Evolutionary conservation across 2,797 vertebrate genomes (phyloP).

Genomic region (Eulemur coronatus): DNA sequence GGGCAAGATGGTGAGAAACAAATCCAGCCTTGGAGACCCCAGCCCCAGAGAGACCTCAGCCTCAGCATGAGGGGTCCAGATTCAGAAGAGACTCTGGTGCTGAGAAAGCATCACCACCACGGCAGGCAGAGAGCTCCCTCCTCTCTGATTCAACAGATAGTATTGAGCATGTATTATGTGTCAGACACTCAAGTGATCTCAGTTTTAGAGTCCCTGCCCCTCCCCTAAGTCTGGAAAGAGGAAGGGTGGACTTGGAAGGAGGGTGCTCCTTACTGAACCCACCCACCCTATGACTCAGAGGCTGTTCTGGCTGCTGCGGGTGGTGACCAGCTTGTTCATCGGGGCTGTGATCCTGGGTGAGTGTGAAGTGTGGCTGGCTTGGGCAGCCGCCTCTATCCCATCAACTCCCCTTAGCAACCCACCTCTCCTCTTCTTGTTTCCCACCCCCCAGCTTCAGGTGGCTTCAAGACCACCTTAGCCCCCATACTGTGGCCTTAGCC

Average conservation of each 20-base stretch:
- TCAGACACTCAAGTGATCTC: background rate
- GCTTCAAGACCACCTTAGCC: background rate
- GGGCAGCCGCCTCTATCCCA: background rate
- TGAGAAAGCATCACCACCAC: background rate
- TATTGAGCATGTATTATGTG: background rate
- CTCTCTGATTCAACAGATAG: background rate
- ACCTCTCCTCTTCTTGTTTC: background rate
- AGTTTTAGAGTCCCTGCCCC: background rate
- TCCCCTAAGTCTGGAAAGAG: background rate
- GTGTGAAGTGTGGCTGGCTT: conserved; percentile 71
- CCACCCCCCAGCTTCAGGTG: background rate
- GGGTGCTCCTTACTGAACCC: background rate
- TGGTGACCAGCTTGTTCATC: conserved; percentile 91
- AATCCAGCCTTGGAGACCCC: background rate
- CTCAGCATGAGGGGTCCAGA: background rate
- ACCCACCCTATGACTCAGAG: conserved; percentile 83
- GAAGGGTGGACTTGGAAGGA: background rate
- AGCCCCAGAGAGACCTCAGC: background rate
- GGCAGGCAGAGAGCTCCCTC: background rate
- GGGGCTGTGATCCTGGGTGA: conserved; percentile 93
- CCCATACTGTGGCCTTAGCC: background rate
- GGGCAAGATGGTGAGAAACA: conserved; percentile 91
- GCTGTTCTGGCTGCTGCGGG: conserved; percentile 91
- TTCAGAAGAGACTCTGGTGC: background rate
- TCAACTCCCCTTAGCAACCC: background rate